phyloP scores from a whole-genome alignment of 2,797 vertebrate genomes.

The Hydrophis major region DNA sequence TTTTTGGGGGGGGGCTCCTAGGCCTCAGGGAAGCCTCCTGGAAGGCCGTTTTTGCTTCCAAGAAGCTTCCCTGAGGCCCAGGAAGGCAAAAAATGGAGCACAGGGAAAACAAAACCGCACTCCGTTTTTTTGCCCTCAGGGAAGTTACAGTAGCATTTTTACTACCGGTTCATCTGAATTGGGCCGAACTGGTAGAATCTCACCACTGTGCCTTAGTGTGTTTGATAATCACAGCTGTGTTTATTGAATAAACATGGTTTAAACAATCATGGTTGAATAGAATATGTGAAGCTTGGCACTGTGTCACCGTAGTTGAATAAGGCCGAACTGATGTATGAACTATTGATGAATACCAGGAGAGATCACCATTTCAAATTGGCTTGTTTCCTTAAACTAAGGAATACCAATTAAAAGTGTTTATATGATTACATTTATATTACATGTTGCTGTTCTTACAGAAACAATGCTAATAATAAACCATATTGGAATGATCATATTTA shows the following conservation, averaged over 20 bases:
- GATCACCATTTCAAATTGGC: background rate
- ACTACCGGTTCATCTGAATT: too few species aligned
- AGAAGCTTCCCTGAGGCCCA: too few species aligned
- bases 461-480: background rate
- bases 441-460: background rate
- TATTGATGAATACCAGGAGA: too few species aligned
- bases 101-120: too few species aligned
- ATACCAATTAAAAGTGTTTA: background rate
- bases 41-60: too few species aligned
- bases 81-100: too few species aligned
- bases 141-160: too few species aligned
- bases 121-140: too few species aligned
- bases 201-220: background rate
- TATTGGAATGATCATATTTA: background rate
- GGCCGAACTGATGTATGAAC: background rate
- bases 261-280: background rate
- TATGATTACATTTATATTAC: background rate
- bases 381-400: background rate
- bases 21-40: too few species aligned
- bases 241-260: background rate
- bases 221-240: background rate
- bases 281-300: background rate
- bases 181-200: too few species aligned
- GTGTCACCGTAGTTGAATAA: background rate
- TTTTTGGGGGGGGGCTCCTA: too few species aligned